Conservation (phyloP, 2,888 invertebrate genomes). For the Leucophora obtusa region DNA sequence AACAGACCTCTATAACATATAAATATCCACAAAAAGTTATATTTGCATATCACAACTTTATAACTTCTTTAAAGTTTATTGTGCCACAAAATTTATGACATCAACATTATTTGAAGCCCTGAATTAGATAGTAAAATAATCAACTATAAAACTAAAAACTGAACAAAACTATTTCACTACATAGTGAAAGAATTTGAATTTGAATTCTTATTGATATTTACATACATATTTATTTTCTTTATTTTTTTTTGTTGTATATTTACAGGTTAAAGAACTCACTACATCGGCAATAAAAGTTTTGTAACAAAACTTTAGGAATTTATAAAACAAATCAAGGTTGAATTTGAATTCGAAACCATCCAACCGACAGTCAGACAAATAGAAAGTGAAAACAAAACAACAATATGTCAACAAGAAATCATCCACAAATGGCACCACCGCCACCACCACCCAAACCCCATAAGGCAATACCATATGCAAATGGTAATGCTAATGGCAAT, state of each 20-base stretch:
- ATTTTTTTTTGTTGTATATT: slow-evolving; percentile 19
- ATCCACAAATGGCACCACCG: slow-evolving; percentile 76
- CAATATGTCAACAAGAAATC: slow-evolving; percentile 75
- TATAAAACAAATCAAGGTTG: slow-evolving; percentile 57
- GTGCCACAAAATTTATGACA: not conserved
- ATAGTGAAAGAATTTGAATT: slow-evolving; percentile 17
- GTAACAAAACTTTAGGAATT: slow-evolving; percentile 33
- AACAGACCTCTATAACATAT: too few species aligned
- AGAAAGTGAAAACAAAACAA: slow-evolving; percentile 40
- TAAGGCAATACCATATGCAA: slow-evolving; percentile 71
- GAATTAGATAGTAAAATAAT: not conserved
- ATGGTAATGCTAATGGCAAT: slow-evolving; percentile 69
- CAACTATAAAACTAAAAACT: not conserved
- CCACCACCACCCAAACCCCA: slow-evolving; percentile 77
- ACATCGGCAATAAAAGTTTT: slow-evolving; percentile 22
- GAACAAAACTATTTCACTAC: slow-evolving; percentile 1
- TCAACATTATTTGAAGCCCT: not conserved
- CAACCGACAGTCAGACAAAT: slow-evolving; percentile 10
- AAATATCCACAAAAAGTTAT: not conserved
- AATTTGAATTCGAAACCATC: slow-evolving; percentile 53
- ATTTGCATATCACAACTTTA: not conserved
- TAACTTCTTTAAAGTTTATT: not conserved
- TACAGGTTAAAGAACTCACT: slow-evolving; percentile 58
- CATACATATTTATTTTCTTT: slow-evolving; percentile 3
- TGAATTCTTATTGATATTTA: slow-evolving; percentile 11